Percentiles rank a stretch among this genome's conserved stretches.
phyloP scores from a whole-genome alignment of 2,888 invertebrate genomes.

The Papilio elwesi region DNA sequence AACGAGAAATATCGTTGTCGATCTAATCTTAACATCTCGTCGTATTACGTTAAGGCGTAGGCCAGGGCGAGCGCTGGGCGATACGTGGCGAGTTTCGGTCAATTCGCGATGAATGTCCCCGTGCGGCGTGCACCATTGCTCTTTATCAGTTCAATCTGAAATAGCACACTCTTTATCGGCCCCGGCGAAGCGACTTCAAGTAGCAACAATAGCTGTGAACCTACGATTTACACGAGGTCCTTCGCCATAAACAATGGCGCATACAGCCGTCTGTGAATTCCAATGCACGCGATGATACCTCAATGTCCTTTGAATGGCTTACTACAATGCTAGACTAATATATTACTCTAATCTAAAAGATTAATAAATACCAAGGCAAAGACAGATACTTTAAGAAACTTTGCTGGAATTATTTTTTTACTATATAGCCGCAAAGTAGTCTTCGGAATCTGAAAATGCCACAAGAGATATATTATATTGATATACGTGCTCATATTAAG shows the following conservation, averaged over 20 bases:
- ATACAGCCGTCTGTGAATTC: constrained; percentile 38
- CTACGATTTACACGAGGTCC: constrained; percentile 41
- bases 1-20: constrained; percentile 68
- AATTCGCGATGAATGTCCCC: constrained; percentile 69
- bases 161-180: constrained; percentile 63
- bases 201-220: constrained; percentile 38
- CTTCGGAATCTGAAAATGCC: no score
- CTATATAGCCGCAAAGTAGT: no score
- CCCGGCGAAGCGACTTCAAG: constrained; percentile 14
- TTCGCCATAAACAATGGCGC: constrained; percentile 36
- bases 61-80: constrained; percentile 47
- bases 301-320: constrained; percentile 32
- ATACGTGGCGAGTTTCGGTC: constrained; percentile 49
- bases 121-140: constrained; percentile 59
- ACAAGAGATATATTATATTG: no score
- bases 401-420: not conserved
- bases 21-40: constrained; percentile 77
- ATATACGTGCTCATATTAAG: no score
- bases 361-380: not conserved
- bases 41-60: constrained; percentile 60
- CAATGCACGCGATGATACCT: constrained; percentile 30
- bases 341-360: constrained; percentile 18
- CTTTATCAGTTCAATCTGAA: constrained; percentile 71
- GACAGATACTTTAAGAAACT: not conserved
- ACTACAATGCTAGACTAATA: not conserved